Evolutionary conservation across 2,888 invertebrate genomes (phyloP).

Genomic region (Dryomyza anilis): DNA sequence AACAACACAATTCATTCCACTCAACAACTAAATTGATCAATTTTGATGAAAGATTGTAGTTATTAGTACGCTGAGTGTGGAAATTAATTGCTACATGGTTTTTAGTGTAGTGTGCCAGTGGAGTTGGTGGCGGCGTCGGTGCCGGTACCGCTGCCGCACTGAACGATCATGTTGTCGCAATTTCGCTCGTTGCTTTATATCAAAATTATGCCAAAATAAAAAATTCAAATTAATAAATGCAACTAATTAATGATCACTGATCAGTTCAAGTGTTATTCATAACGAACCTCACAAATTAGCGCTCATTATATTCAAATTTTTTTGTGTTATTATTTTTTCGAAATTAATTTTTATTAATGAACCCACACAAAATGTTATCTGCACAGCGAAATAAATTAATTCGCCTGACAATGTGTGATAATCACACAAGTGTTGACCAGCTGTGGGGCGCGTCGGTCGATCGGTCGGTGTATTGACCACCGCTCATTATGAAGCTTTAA

Average conservation of each 20-base stretch:
- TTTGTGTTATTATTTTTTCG: no score
- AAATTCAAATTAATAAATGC: neutral
- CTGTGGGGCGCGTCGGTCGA: neutral
- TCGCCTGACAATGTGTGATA: constrained; percentile 32
- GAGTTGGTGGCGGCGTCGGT: neutral
- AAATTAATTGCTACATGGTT: constrained; percentile 22
- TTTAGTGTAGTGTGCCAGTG: constrained; percentile 1
- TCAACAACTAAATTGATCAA: constrained; percentile 20
- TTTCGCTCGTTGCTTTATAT: neutral
- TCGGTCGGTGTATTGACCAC: constrained; percentile 9
- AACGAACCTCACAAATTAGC: neutral
- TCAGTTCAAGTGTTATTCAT: neutral
- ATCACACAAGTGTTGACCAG: constrained; percentile 6
- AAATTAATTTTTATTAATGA: neutral
- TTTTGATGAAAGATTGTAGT: constrained; percentile 24
- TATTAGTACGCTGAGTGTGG: constrained; percentile 22
- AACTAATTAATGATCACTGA: no score
- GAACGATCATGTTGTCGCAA: neutral
- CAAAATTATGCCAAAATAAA: neutral
- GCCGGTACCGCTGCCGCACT: neutral
- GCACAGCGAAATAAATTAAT: constrained; percentile 29
- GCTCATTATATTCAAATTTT: no score
- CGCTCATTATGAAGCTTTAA: constrained; percentile 19
- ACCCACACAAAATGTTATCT: neutral
- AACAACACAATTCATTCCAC: constrained; percentile 5